Evolutionary conservation across 2,888 invertebrate species (phyloP), one percentile per base, ranked within the genome.

Genomic region (Eupithecia centaureata): DNA sequence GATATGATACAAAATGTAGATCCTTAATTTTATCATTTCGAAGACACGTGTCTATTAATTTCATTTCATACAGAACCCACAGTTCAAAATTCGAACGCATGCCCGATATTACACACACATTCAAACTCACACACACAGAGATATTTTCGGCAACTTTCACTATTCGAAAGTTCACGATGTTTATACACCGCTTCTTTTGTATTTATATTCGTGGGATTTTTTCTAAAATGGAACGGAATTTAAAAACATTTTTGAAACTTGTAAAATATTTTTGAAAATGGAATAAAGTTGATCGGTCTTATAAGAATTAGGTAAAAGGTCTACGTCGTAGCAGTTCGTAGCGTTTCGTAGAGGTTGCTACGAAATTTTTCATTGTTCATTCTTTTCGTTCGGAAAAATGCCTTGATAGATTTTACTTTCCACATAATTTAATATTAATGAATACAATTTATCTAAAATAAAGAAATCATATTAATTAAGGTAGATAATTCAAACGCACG

Each of bases 121-220:
- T 22, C 22, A 57, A 57, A 57, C 28, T 13, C 25, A 25, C 77
- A 75, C 74, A 74, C 70, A 72, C 18, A 47, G 18, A 71, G 71
- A 69, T 30, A 74, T 67, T 72, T 73, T 75, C 59, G 76, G 74
- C 76, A 73, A 83, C 84, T 84, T 84, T 84, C 84, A 78, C 84
- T 7, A 73, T 82, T 82, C 75, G 83, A 84, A 84, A 84, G 84
- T 82, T 73, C 30, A 27, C 56, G 56, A 28, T 33, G 35, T 18
- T 57, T 30, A 30, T 28, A 18, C 12, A 56, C 32, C 25, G 52
- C 25, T 25, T 30, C 32, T 56, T 10, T 57, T 57, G 30, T 18
- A 57, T 32, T 59, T 61, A 51, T 65, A 58, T 65, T 5, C 60
- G 69, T 66, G 66, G 57, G 69, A 63, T 63, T 38, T n/a, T 18